phyloP scores from a whole-genome alignment of 1,140 invertebrate species.

The Tetramorium simillimum region DNA sequence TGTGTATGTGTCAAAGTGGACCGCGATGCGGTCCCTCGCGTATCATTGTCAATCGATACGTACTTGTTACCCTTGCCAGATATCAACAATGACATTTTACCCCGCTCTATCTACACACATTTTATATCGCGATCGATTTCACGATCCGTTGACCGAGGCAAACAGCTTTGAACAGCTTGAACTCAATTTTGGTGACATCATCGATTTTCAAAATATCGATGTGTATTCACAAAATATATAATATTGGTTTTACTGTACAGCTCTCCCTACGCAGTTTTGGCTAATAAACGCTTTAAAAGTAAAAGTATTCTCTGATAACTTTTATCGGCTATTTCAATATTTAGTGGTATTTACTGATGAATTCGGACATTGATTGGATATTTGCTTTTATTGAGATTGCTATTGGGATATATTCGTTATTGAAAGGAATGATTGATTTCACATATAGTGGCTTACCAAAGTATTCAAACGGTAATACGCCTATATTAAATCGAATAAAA shows the following conservation, averaged over 20 bases:
- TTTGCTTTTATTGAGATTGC: slow-evolving; percentile 57
- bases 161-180: background rate
- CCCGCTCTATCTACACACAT: slow-evolving; percentile 50
- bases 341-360: slow-evolving; percentile 36
- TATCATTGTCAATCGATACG: slow-evolving; percentile 71
- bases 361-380: slow-evolving; percentile 52
- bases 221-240: slow-evolving; percentile 19
- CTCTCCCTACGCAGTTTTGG: background rate
- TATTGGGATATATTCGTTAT: slow-evolving; percentile 43
- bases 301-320: slow-evolving; percentile 52
- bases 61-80: slow-evolving; percentile 44
- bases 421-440: slow-evolving; percentile 58
- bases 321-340: slow-evolving; percentile 52
- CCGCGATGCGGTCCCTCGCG: slow-evolving; percentile 65
- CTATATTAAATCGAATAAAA: slow-evolving; percentile 45
- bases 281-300: slow-evolving; percentile 50
- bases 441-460: slow-evolving; percentile 43
- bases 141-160: slow-evolving; percentile 26
- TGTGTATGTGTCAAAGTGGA: slow-evolving; percentile 38
- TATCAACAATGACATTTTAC: slow-evolving; percentile 74
- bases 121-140: slow-evolving; percentile 68
- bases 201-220: slow-evolving; percentile 18
- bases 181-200: slow-evolving; percentile 50
- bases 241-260: slow-evolving; percentile 24
- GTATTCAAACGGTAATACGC: slow-evolving; percentile 36